A percentile compares a stretch with the other conserved stretches of the same genome.
phyloP scores from a whole-genome alignment of 2,888 invertebrate genomes.

The Platycheirus rosarum region DNA sequence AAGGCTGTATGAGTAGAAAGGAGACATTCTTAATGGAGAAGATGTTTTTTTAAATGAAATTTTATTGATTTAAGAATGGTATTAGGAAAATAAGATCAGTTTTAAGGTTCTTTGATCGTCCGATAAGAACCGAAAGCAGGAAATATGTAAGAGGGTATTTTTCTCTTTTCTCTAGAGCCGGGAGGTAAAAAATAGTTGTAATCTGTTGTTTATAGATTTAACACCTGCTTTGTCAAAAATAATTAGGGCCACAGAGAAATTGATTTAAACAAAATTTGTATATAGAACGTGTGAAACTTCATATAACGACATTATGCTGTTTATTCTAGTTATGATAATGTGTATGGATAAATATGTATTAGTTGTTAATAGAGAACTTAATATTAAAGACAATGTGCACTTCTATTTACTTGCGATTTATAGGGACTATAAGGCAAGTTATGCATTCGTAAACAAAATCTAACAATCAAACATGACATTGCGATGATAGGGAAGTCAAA shows the following conservation, averaged over 20 bases:
- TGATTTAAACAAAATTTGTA: conserved; percentile 5
- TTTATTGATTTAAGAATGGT: conserved; percentile 56
- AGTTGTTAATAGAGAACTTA: too few species aligned
- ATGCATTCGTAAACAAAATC: too few species aligned
- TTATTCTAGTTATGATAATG: too few species aligned
- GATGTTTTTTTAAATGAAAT: conserved; percentile 7
- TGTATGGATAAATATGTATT: too few species aligned
- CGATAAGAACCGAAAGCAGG: conserved; percentile 5
- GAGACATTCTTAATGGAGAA: conserved; percentile 7
- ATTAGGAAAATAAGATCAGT: conserved; percentile 30
- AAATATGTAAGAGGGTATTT: not conserved
- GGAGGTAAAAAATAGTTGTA: conserved; percentile 31
- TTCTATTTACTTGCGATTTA: too few species aligned
- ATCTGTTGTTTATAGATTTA: conserved; percentile 54
- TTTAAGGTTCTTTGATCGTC: conserved; percentile 51
- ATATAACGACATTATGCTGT: too few species aligned
- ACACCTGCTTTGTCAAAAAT: conserved; percentile 34
- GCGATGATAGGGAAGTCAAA: too few species aligned
- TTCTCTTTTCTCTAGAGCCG: too few species aligned
- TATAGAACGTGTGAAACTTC: conserved; percentile 22
- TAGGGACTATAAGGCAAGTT: too few species aligned
- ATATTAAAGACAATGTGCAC: too few species aligned
- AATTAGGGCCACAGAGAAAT: conserved; percentile 8
- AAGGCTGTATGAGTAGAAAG: conserved; percentile 21
- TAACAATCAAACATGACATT: too few species aligned